phyloP scores from a whole-genome alignment of 2,888 invertebrate genomes.

The Caradrina kadenii region DNA sequence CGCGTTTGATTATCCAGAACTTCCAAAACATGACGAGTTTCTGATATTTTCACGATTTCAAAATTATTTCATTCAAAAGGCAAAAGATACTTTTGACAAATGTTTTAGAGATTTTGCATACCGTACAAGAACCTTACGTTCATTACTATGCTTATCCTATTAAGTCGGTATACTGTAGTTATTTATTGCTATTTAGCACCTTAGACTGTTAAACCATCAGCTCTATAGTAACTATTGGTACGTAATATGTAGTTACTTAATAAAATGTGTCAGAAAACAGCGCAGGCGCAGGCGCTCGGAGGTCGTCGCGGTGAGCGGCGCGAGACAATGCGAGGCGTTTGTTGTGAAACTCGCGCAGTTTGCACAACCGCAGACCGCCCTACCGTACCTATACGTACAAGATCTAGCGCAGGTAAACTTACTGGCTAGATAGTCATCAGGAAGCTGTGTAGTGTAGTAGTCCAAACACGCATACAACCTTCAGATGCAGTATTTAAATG shows the following conservation, averaged over 20 bases:
- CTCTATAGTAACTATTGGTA: slow-evolving; percentile 37
- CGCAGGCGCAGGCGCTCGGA: slow-evolving; percentile 76
- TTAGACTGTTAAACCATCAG: not conserved
- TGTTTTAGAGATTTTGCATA: not conserved
- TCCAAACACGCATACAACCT: slow-evolving; percentile 11
- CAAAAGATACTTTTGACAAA: not conserved
- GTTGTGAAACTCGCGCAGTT: slow-evolving; percentile 87
- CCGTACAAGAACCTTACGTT: not conserved
- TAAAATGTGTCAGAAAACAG: slow-evolving; percentile 80
- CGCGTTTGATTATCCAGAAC: not conserved
- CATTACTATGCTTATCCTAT: not conserved
- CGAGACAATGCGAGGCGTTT: slow-evolving; percentile 88
- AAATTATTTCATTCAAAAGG: not conserved
- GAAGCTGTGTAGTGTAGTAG: slow-evolving; percentile 49
- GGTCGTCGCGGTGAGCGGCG: slow-evolving; percentile 89
- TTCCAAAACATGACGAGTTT: not conserved
- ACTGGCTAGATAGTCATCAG: slow-evolving; percentile 55
- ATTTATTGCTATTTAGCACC: not conserved
- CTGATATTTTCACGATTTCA: not conserved
- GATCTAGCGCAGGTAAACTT: slow-evolving; percentile 68
- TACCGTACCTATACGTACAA: slow-evolving; percentile 71
- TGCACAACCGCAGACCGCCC: slow-evolving; percentile 83
- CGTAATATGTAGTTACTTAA: slow-evolving; percentile 65
- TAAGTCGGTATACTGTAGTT: slow-evolving; percentile 6
- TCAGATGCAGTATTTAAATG: slow-evolving; percentile 25